Base-by-base conservation (phyloP, 2,113 vertebrate genomes). In the Euleptes europaea region DNA sequence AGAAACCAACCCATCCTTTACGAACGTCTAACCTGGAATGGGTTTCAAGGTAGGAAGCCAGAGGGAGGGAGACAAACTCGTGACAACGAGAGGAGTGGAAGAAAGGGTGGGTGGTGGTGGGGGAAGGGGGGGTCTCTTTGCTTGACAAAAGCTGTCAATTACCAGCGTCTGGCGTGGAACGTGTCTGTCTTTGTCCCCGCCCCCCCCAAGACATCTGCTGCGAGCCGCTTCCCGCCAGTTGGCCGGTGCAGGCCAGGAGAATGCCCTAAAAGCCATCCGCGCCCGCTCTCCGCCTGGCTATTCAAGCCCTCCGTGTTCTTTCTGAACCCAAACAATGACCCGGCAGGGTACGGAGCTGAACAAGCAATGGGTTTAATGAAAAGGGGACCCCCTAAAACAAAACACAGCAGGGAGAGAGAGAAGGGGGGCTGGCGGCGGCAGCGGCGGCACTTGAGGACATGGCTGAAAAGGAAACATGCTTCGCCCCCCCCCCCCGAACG, bases 131-230 rank as follows among this genome's bases (percentile, higher is more conserved):
- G 89, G 88, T 71, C 86, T 60, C 86, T 14, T 8, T 1, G 71
- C 89, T 83, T 42, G 78, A 97, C 95, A 96, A 96, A 96, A 95
- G 94, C 94, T 85, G 42, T 93, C 93, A 94, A 90, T 95, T 89
- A 92, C 1, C 42, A 93, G 92, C 47, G 94, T 94, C 95, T 95
- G 96, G 94, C 90, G 91, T 84, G 85, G 93, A 92, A 94, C 84
- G 94, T 96, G 96, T 95, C 95, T 94, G 95, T 96, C 96, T 97
- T 96, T 96, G 95, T 97, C n/a, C n/a, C n/a, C n/a, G 17, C 95
- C 95, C 96, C 97, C 96, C 96, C 95, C 78, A 67, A 93, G 97
- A 98, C 98, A 99, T 99, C 98, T 99, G 98, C 97, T 96, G 93
- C 94, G 89, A 83, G 94, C 92, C 89, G 93, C 95, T 95, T 94